These are phyloP conservation scores for Glandiceps talaboti DNA, from an alignment of 53 echinoderm and acorn worm species.

Conservation along the genomic window DNA sequence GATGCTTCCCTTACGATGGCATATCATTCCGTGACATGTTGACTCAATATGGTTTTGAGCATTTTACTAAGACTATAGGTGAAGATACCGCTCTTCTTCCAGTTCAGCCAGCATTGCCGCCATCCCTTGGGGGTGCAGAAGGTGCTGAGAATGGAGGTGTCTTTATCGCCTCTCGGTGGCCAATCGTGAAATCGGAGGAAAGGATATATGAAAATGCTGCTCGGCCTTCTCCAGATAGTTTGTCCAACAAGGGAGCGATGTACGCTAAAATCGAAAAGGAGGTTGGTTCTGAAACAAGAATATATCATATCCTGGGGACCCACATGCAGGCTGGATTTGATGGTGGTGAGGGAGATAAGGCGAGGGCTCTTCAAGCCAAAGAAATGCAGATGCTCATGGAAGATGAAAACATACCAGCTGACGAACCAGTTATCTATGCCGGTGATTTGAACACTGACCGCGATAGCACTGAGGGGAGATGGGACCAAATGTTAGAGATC, in stretches of 20 bases:
- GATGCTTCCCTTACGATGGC: conserved; percentile 52
- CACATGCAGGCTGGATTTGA: conserved; percentile 66
- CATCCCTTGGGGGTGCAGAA: conserved; percentile 25
- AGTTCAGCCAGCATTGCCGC: background rate
- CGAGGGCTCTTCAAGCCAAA: conserved; percentile 43
- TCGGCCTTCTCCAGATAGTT: conserved; percentile 26
- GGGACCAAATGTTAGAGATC: conserved; percentile 37
- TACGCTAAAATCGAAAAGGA: conserved; percentile 52
- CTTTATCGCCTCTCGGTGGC: conserved; percentile 87
- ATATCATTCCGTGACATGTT: background rate
- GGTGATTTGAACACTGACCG: conserved; percentile 73
- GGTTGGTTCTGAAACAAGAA: conserved; percentile 24
- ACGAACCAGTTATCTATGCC: conserved; percentile 67
- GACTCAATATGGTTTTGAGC: background rate
- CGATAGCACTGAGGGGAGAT: conserved; percentile 31
- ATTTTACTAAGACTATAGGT: background rate
- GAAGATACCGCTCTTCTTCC: background rate
- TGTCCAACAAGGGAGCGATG: conserved; percentile 65
- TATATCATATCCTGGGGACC: conserved; percentile 78
- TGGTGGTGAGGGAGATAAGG: conserved; percentile 17
- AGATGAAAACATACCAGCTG: conserved; percentile 26
- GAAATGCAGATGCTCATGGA: conserved; percentile 60
- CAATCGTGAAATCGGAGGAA: conserved; percentile 40
- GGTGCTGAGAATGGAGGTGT: conserved; percentile 58
- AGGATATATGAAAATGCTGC: conserved; percentile 43